These are phyloP conservation scores for Pyrrhosoma nymphula DNA, from an alignment of 2,888 invertebrate genomes.

Conservation along the genomic window DNA sequence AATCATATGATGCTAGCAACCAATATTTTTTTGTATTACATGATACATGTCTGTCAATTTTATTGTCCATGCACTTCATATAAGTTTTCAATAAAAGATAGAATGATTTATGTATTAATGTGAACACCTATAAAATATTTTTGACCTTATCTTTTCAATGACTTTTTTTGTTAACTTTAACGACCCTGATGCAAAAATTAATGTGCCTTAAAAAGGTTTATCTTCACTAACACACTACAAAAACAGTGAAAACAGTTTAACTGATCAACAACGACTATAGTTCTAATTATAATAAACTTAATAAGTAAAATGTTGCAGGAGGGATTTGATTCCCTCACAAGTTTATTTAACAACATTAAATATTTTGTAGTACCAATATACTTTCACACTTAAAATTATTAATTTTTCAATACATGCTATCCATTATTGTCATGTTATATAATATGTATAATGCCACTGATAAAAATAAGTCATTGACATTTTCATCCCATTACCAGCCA, in stretches of 20 bases:
- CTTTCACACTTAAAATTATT: slow-evolving; percentile 66
- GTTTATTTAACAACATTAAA: slow-evolving; percentile 66
- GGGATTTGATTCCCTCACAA: not conserved
- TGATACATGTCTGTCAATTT: slow-evolving; percentile 48
- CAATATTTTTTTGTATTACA: slow-evolving; percentile 1
- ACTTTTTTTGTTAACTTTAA: slow-evolving; percentile 58
- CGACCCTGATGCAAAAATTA: slow-evolving; percentile 64
- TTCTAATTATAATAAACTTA: slow-evolving; percentile 64
- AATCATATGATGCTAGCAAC: not conserved
- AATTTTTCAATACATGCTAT: slow-evolving; percentile 57
- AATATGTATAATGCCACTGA: slow-evolving; percentile 64
- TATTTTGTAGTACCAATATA: slow-evolving; percentile 65
- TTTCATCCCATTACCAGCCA: slow-evolving; percentile 47
- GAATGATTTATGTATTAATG: slow-evolving; percentile 55
- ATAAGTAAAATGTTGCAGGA: slow-evolving; percentile 44
- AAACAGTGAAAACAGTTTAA: slow-evolving; percentile 43
- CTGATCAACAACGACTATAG: slow-evolving; percentile 34
- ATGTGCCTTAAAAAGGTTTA: slow-evolving; percentile 30
- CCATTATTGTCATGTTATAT: slow-evolving; percentile 62
- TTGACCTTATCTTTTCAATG: slow-evolving; percentile 62
- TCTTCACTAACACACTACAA: slow-evolving; percentile 46
- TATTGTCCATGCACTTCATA: slow-evolving; percentile 64
- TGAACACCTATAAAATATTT: slow-evolving; percentile 67
- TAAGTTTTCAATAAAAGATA: slow-evolving; percentile 52
- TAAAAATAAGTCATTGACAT: slow-evolving; percentile 64